Base-by-base conservation (phyloP, 92 coral and sea anemone genomes). In the Anthopleura xanthogrammica region DNA sequence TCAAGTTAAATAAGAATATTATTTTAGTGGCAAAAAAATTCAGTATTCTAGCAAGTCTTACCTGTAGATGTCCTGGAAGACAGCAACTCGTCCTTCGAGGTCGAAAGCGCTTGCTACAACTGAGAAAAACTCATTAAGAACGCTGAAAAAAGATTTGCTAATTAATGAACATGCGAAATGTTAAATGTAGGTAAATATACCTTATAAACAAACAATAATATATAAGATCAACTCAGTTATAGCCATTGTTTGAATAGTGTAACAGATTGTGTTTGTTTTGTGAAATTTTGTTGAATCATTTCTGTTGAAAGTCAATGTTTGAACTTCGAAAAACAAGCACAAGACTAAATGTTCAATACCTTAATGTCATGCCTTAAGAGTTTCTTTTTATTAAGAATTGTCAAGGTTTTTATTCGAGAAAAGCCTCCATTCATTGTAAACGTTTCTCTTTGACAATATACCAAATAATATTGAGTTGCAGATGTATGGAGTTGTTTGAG, bases 261-360 rank as follows among this genome's bases (percentile, higher is more conserved):
- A 65, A 80, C 62, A 20, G 62, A 66, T 66, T 29, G 40, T 50
- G 19, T 81, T 81, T 43, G 4, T 12, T 14, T 71, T 70, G 23
- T 3, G 48, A 36, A 71, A 19, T 41, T 41, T 70, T 81, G 77
- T 81, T 81, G 78, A 62, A 16, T 71, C 14, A 20, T 70, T 70
- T 40, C 57, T 70, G 40, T 65, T 68, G 4, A 81, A 81, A 81
- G 77, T 66, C 62, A 81, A 81, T 81, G 78, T 81, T 81, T 81
- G 66, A n/a, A 2, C 14, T 19, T 13, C 23, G 7, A 48, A 81
- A 81, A 71, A 48, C 84, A 70, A 68, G 77, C 84, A 81, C 16
- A n/a, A 12, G 19, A 12, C 60, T 81, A 22, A 43, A 68, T 68
- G 41, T 68, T 16, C 42, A 14, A 68, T 68, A 23, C 24, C 1